These are phyloP conservation scores for Apis florea DNA, from an alignment of 1,140 invertebrate species.

Conservation along the genomic window DNA sequence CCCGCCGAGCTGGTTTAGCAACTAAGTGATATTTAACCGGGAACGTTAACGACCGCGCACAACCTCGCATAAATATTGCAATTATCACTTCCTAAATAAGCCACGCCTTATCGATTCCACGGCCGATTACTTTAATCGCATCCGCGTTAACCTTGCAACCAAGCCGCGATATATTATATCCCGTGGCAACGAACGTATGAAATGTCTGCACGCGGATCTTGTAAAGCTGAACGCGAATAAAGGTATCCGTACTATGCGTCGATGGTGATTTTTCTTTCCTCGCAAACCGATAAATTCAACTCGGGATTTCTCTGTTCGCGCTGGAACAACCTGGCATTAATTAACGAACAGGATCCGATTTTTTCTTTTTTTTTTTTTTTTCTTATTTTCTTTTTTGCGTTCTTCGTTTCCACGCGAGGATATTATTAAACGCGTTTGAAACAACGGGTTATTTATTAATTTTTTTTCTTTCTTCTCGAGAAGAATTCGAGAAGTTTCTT, in stretches of 20 bases:
- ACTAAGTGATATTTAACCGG: conserved; percentile 38
- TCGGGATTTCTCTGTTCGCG: conserved; percentile 5
- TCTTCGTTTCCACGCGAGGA: too few relatives aligned
- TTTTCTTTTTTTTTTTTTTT: background rate
- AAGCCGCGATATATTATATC: conserved; percentile 23
- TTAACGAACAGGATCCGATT: conserved; percentile 21
- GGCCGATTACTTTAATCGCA: conserved; percentile 45
- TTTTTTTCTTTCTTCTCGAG: background rate
- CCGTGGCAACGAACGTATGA: conserved; percentile 20
- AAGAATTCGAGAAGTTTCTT: background rate
- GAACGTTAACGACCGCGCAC: conserved; percentile 26
- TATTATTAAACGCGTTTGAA: too few relatives aligned
- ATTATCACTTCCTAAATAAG: conserved; percentile 44
- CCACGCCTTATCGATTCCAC: conserved; percentile 40
- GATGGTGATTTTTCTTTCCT: background rate
- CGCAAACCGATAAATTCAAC: conserved; percentile 20
- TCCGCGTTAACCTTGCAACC: conserved; percentile 37
- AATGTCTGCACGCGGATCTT: conserved; percentile 10
- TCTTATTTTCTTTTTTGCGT: too few relatives aligned
- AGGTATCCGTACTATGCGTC: conserved; percentile 19
- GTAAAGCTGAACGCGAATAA: background rate
- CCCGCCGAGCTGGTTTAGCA: conserved; percentile 35
- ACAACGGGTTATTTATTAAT: background rate
- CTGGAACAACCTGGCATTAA: conserved; percentile 22
- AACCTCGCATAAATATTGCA: conserved; percentile 36